phyloP scores from a whole-genome alignment of 2,113 vertebrate genomes.

The Hippolais icterina region DNA sequence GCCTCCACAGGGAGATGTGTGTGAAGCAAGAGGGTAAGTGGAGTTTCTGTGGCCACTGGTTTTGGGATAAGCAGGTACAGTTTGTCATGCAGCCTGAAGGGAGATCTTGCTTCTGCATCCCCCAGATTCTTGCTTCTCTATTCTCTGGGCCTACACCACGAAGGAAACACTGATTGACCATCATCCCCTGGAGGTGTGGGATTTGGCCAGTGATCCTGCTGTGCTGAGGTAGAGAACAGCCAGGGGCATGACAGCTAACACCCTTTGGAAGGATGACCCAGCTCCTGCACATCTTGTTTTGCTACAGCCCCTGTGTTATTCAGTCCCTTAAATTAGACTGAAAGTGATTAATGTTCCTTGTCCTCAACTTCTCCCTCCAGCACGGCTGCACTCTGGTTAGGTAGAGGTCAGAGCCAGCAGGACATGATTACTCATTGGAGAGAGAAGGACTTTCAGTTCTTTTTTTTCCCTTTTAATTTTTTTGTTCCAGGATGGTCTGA shows the following conservation, averaged over 20 bases:
- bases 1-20: not conserved
- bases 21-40: not conserved
- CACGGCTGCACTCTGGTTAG: not conserved
- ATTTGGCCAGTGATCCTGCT: not conserved
- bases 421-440: not conserved
- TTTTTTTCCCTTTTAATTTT: not conserved
- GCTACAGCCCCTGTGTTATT: not conserved
- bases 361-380: not conserved
- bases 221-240: not conserved
- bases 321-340: not conserved
- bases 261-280: not conserved
- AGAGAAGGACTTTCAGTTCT: not conserved
- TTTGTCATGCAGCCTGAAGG: not conserved
- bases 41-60: not conserved
- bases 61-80: not conserved
- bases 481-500: not conserved
- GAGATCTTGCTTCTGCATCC: not conserved
- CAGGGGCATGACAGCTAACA: not conserved
- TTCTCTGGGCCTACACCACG: fast-evolving
- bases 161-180: not conserved
- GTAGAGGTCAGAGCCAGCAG: not conserved
- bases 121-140: not conserved
- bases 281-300: not conserved
- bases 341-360: not conserved
- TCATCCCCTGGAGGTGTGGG: not conserved